Evolutionary conservation across 2,113 vertebrate species (phyloP), one percentile per base, ranked within the genome.

Genomic region (Paramisgurnus dabryanus): DNA sequence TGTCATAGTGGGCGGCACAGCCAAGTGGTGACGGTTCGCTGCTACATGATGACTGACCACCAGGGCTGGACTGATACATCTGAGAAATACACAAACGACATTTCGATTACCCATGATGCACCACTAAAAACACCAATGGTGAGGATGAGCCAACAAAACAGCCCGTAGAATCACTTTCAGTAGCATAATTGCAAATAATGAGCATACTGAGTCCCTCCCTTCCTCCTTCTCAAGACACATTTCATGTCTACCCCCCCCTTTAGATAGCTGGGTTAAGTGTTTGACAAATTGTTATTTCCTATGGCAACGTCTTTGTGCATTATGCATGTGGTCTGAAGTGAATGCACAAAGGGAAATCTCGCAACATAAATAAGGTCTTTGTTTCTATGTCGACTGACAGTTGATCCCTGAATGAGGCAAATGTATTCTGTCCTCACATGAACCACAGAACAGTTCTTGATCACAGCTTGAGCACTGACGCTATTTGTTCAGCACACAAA

Each of bases 11-110:
- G 96, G 93, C 78, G 89, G 86, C 92, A 90, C 95, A 94, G 90
- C 91, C 90, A 96, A 94, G 91, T 91, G 96, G 95, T 92, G 96
- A 96, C 90, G 96, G 95, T 89, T 96, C 91, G 94, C 94, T 96
- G 96, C 95, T 96, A 93, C 96, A 95, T 95, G 96, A 95, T 95
- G 97, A 96, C 92, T 96, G 95, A 96, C 96, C 93, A 93, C 96
- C 95, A 96, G 96, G 95, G 94, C 95, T 95, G 96, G 96, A 95
- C 96, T 98, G 96, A 98, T 96, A 94, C 96, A 97, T 94, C 97
- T 98, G 39, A 45, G n/a, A 65, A 65, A 40, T 11, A 66, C 4
- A 2, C 9, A 80, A 4, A 64, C 34, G 70, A 79, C 1, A 34
- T 13, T 65, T 61, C 53, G 27, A 41, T 49, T 53, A 65, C 43